Evolutionary conservation across 2,113 vertebrate genomes (phyloP), one percentile per base, ranked within the genome.

Genomic region (Ceyx margarethae): DNA sequence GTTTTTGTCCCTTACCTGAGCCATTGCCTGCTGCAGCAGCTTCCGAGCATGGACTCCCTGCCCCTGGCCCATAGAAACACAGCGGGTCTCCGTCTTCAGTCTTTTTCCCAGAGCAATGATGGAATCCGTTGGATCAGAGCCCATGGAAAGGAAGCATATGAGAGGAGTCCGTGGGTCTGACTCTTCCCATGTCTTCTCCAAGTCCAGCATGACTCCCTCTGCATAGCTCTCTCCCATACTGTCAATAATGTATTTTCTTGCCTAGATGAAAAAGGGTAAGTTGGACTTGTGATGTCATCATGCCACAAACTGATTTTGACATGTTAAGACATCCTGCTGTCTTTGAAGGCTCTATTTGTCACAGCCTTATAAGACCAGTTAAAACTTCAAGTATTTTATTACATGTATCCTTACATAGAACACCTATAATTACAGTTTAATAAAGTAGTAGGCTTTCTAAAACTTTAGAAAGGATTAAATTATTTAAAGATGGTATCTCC

Each of bases 21-120:
- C 97, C 98, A 99, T 99, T 48, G 97, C 98, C 87, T 98, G 98
- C 75, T 98, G 98, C 35, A 99, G 95, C 71, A 99, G 98, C 89
- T 99, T 99, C 62, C 98, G 98, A 35, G 98, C 98, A 1, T 99
- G 98, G 51, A 98, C 97, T 89, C 98, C 98, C 96, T 99, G 99
- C 10, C 99, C 99, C 86, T 99, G 99, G 57, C 99, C 99, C 99
- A 99, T 99, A n/a, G 99, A 99, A 73, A 99, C 98, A 22, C 97
- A 99, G 71, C 96, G 97, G 0, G 98, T 99, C 87, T 99, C 98
- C 66, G 94, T 97, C 93, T 98, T 99, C 43, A 98, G 94, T 85
- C 96, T 98, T 97, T 98, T 99, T 19, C 99, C 99, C 95, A 99
- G 91, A 37, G 98, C 98, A 21, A 98, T 99, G 87, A 99, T 99